Evolutionary conservation across 2,797 vertebrate genomes (phyloP).

Genomic region (Macrochelys suwanniensis): DNA sequence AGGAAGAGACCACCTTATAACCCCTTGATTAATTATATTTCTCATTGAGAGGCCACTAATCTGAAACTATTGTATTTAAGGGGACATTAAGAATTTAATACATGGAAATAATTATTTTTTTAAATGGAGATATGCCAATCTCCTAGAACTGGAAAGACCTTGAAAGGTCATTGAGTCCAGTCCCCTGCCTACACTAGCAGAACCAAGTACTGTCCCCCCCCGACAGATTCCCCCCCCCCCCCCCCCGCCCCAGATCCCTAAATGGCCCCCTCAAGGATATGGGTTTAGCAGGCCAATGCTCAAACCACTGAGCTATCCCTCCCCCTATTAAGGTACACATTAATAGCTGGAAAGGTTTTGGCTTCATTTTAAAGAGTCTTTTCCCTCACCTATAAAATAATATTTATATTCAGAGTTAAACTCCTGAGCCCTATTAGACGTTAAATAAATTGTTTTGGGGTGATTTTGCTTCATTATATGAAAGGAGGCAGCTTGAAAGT

Average conservation of each 20-base stretch:
- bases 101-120: rapidly evolving
- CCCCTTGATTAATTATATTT: background rate
- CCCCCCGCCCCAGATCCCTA: too few relatives aligned
- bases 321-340: background rate
- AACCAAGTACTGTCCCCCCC: too few relatives aligned
- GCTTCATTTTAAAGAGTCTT: background rate
- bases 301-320: too few relatives aligned
- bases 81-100: background rate
- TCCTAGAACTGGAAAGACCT: too few relatives aligned
- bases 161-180: too few relatives aligned
- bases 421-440: background rate
- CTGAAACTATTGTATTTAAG: background rate
- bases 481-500: background rate
- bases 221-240: too few relatives aligned
- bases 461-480: background rate
- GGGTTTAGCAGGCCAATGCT: too few relatives aligned
- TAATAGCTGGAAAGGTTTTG: background rate
- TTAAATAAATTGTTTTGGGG: background rate
- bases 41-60: background rate
- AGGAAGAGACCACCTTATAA: background rate
- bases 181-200: too few relatives aligned
- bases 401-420: background rate
- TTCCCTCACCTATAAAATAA: background rate
- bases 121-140: too few relatives aligned
- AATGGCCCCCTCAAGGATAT: too few relatives aligned